Conservation (phyloP, 2,888 invertebrate genomes). For the Lithophane socia region DNA sequence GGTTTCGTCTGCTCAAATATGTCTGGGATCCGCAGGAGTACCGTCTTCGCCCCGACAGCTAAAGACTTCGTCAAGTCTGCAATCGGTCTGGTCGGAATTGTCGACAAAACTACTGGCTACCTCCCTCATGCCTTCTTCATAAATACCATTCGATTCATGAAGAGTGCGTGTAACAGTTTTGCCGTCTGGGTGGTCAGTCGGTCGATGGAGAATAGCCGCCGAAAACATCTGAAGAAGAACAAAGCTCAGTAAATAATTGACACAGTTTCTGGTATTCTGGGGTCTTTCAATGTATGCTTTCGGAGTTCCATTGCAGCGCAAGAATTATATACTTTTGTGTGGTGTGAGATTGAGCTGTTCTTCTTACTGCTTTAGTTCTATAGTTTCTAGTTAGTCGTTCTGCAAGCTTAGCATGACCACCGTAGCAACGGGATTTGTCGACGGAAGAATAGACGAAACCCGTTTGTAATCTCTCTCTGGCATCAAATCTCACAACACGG, state of each 20-base stretch:
- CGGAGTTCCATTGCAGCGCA: constrained; percentile 10
- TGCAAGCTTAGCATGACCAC: too few relatives aligned
- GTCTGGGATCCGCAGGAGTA: constrained; percentile 94
- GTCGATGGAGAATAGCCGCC: constrained; percentile 92
- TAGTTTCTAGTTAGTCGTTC: not conserved
- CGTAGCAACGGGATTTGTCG: too few relatives aligned
- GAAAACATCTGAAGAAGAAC: constrained; percentile 89
- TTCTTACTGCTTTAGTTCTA: not conserved
- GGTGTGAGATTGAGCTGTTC: not conserved
- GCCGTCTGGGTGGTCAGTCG: constrained; percentile 91
- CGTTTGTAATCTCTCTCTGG: too few relatives aligned
- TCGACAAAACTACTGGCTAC: constrained; percentile 94
- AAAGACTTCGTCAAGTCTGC: constrained; percentile 93
- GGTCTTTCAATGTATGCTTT: constrained; percentile 31
- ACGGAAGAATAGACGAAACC: too few relatives aligned
- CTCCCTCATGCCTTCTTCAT: constrained; percentile 92
- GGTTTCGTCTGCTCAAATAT: constrained; percentile 98
- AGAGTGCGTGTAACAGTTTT: constrained; percentile 88
- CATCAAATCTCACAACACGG: not conserved
- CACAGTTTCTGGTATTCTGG: constrained; percentile 13
- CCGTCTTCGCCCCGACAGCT: constrained; percentile 94
- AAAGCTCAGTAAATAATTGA: constrained; percentile 80
- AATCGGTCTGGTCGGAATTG: constrained; percentile 93
- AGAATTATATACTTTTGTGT: not conserved
- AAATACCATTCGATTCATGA: constrained; percentile 84